Percentiles rank a stretch among this genome's conserved stretches.
These are phyloP conservation scores for Thysanoteuthis rhombus DNA, from an alignment of 2,888 invertebrate genomes.

Conservation along the genomic window DNA sequence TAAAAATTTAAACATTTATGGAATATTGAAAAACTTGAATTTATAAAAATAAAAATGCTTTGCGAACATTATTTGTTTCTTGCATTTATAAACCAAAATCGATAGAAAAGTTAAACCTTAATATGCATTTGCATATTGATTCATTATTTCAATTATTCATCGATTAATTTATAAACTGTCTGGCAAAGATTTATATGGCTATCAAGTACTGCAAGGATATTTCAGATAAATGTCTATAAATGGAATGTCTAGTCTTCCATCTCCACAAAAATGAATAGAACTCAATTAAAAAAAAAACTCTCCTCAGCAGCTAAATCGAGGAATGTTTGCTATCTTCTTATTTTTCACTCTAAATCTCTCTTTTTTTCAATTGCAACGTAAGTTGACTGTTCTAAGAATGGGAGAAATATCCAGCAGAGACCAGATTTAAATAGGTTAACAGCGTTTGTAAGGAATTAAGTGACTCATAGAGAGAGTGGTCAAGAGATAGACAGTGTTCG, in stretches of 20 bases:
- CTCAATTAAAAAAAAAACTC: not conserved
- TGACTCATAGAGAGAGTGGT: no score
- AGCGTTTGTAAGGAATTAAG: no score
- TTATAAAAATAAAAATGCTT: not conserved
- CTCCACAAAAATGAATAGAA: not conserved
- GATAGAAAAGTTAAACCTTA: not conserved
- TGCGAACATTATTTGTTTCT: not conserved
- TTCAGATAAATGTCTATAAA: not conserved
- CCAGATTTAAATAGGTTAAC: no score
- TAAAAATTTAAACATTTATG: not conserved
- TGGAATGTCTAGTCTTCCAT: not conserved
- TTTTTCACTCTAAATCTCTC: no score
- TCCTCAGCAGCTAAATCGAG: no score
- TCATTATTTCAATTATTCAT: not conserved
- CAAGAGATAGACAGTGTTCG: no score
- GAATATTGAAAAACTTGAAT: not conserved
- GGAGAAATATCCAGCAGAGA: no score
- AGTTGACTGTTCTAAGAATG: no score
- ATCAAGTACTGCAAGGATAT: not conserved
- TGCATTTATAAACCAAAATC: not conserved
- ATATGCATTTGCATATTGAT: not conserved
- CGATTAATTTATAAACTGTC: not conserved
- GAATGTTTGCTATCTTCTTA: no score
- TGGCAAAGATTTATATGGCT: not conserved
- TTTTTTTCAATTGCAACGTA: no score